phyloP scores from a whole-genome alignment of 2,888 invertebrate genomes.

The Clepsis dumicolana region DNA sequence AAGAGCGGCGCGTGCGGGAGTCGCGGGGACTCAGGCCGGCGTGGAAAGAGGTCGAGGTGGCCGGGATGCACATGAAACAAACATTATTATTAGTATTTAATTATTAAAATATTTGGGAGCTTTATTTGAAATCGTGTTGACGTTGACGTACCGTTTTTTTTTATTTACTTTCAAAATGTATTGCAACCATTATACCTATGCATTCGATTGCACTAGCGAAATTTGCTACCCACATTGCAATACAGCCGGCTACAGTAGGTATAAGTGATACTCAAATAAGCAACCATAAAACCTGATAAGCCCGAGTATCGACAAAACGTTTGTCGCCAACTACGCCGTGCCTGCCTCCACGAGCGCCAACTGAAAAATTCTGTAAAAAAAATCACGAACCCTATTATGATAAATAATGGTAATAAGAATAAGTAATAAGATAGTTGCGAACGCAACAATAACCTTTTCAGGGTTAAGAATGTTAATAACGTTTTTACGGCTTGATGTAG shows the following conservation, averaged over 20 bases:
- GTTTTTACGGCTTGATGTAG: constrained; percentile 4
- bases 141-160: too few species aligned
- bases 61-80: too few species aligned
- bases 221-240: neutral
- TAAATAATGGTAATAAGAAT: constrained; percentile 5
- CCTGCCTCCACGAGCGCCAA: constrained; percentile 65
- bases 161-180: neutral
- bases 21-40: too few species aligned
- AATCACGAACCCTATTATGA: constrained; percentile 61
- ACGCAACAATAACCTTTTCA: neutral
- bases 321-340: constrained; percentile 61
- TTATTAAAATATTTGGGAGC: too few species aligned
- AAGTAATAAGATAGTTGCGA: neutral
- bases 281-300: constrained; percentile 51
- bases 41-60: too few species aligned
- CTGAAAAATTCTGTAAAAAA: constrained; percentile 74
- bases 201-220: constrained; percentile 4
- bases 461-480: constrained; percentile 2
- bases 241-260: neutral
- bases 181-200: neutral
- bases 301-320: constrained; percentile 71
- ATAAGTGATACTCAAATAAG: constrained; percentile 29
- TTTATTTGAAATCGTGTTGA: too few species aligned
- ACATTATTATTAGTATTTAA: too few species aligned
- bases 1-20: too few species aligned